These are phyloP conservation scores for Chiloscyllium punctatum DNA, from an alignment of 2,797 vertebrate species.

Conservation along the genomic window DNA sequence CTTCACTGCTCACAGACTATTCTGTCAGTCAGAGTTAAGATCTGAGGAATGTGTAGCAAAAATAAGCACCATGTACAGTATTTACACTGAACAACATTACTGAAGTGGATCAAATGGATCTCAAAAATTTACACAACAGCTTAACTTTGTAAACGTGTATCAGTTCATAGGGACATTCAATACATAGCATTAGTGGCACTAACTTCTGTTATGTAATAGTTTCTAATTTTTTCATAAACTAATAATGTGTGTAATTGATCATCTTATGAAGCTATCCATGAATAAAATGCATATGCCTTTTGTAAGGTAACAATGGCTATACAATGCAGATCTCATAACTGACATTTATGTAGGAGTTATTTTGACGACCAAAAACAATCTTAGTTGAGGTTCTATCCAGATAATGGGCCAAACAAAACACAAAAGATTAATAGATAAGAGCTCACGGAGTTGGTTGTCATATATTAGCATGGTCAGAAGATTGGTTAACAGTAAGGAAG, in stretches of 20 bases:
- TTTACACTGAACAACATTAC: neutral
- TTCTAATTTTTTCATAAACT: too few species aligned
- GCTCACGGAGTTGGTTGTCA: too few species aligned
- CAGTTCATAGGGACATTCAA: neutral
- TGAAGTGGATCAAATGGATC: neutral
- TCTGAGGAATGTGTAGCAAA: neutral
- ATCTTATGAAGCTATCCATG: too few species aligned
- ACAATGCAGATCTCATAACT: neutral
- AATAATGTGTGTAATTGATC: too few species aligned
- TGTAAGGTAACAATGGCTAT: neutral
- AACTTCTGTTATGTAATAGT: too few species aligned
- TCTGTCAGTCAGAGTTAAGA: neutral
- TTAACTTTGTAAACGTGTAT: neutral
- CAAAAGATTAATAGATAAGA: too few species aligned
- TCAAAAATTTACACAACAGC: neutral
- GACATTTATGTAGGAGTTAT: neutral
- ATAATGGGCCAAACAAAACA: neutral
- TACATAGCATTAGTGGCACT: too few species aligned
- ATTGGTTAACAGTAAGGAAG: too few species aligned
- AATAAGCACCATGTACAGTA: neutral
- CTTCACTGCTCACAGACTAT: neutral
- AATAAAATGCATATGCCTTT: neutral
- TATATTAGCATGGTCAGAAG: too few species aligned
- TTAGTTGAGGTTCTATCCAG: neutral
- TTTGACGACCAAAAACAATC: neutral